phyloP scores from a whole-genome alignment of 2,888 invertebrate species.

The Chrysolina oricalcia region DNA sequence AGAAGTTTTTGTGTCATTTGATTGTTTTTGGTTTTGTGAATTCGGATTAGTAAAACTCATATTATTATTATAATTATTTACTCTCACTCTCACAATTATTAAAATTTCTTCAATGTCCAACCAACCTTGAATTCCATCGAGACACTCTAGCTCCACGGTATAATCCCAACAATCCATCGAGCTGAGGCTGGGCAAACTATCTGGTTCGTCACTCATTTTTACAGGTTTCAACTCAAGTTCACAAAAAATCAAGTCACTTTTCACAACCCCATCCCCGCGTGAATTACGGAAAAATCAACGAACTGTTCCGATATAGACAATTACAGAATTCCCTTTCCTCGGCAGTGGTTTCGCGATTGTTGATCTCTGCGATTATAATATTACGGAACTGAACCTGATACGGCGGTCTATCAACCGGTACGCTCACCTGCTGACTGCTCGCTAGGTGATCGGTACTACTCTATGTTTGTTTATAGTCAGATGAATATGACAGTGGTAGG shows the following conservation, averaged over 20 bases:
- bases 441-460: background rate
- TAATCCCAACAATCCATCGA: conserved; percentile 88
- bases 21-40: too few relatives aligned
- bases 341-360: background rate
- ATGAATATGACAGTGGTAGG: conserved; percentile 11
- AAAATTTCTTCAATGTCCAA: too few relatives aligned
- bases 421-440: conserved; percentile 11
- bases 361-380: background rate
- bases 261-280: background rate
- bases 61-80: too few relatives aligned
- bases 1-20: too few relatives aligned
- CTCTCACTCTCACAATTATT: too few relatives aligned
- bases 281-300: background rate
- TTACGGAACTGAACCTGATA: background rate
- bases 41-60: too few relatives aligned
- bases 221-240: conserved; percentile 16
- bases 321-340: background rate
- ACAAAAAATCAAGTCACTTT: conserved; percentile 20
- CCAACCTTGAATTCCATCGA: conserved; percentile 84
- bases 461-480: conserved; percentile 13
- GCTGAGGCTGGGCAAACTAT: conserved; percentile 70
- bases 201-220: conserved; percentile 65
- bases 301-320: background rate
- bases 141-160: conserved; percentile 86
- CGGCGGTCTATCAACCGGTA: background rate